Evolutionary conservation across 2,797 vertebrate species (phyloP).

Genomic region (Hylomyscus alleni): DNA sequence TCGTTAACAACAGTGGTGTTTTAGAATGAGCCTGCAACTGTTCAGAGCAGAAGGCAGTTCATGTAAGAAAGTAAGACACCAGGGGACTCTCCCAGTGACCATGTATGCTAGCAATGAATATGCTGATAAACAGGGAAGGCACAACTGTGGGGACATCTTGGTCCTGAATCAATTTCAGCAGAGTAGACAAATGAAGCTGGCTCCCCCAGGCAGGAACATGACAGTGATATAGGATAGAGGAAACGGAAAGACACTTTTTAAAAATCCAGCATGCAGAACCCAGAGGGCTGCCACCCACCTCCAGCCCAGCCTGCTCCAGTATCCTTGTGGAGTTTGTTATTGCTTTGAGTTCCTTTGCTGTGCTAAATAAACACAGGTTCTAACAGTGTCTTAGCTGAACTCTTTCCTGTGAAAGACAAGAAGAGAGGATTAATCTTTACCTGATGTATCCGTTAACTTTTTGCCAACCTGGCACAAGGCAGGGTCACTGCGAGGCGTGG

Average conservation of each 20-base stretch:
- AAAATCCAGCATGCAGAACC: background rate
- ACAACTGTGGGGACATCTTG: background rate
- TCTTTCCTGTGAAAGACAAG: background rate
- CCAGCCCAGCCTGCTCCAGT: background rate
- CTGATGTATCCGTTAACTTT: no score
- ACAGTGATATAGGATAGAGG: background rate
- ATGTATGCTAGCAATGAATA: no score
- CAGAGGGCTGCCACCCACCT: background rate
- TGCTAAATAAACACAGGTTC: background rate
- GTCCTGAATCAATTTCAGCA: background rate
- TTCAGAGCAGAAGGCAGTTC: background rate
- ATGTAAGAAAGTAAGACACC: background rate
- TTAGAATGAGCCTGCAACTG: background rate
- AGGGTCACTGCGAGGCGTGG: no score
- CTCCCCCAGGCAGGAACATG: background rate
- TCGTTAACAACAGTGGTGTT: background rate
- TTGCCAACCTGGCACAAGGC: no score
- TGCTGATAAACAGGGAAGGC: background rate
- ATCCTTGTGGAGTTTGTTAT: background rate
- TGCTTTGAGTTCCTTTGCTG: background rate
- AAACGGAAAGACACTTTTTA: rapidly evolving
- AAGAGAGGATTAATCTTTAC: background rate
- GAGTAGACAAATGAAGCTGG: background rate
- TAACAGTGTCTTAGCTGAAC: no score
- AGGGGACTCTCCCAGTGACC: background rate